Conservation (phyloP, 2,888 invertebrate species). For the Aethes cnicana region DNA sequence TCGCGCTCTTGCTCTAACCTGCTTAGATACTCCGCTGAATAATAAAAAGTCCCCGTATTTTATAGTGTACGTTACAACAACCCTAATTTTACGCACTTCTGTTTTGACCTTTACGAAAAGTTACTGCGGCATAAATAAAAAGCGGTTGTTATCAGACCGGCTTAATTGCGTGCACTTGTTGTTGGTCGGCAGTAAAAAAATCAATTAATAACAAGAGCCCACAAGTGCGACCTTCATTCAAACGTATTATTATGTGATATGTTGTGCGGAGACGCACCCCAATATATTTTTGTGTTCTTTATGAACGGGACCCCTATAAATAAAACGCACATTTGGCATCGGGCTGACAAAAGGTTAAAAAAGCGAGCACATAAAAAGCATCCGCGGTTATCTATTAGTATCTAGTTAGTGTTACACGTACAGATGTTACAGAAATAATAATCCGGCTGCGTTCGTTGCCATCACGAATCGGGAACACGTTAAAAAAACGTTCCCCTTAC, state of each 20-base stretch:
- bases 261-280: constrained; percentile 35
- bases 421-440: constrained; percentile 78
- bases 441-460: constrained; percentile 50
- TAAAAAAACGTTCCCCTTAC: constrained; percentile 55
- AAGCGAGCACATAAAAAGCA: constrained; percentile 75
- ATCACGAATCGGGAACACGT: constrained; percentile 43
- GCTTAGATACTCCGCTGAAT: constrained; percentile 55
- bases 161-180: constrained; percentile 53
- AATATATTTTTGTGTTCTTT: constrained; percentile 46
- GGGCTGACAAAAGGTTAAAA: constrained; percentile 73
- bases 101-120: constrained; percentile 27
- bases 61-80: constrained; percentile 10
- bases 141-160: constrained; percentile 32
- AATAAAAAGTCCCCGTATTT: constrained; percentile 40
- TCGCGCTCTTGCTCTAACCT: constrained; percentile 55
- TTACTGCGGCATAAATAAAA: constrained; percentile 28
- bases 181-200: constrained; percentile 57
- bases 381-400: constrained; percentile 81
- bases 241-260: constrained; percentile 48
- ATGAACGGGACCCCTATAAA: constrained; percentile 64
- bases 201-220: constrained; percentile 74
- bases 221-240: constrained; percentile 70
- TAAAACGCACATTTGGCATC: constrained; percentile 76
- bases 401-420: constrained; percentile 77
- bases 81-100: constrained; percentile 19